Evolutionary conservation across 2,797 vertebrate genomes (phyloP).

Genomic region (Poliocrania exsul): DNA sequence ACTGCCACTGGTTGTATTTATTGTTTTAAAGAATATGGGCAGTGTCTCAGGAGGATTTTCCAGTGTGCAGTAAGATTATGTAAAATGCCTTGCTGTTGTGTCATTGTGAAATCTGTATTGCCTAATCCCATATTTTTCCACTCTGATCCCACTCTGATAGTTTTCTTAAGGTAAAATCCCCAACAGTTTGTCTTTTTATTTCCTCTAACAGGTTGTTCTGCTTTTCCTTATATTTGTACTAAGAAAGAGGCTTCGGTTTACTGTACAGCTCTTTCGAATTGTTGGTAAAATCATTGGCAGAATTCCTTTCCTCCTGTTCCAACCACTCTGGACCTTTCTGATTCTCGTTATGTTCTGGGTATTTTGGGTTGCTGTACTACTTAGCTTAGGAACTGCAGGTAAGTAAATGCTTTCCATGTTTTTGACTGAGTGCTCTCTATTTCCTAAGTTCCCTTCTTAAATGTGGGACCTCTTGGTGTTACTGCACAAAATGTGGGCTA

Average conservation of each 20-base stretch:
- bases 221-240: conserved; percentile 65
- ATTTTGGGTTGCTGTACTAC: conserved; percentile 79
- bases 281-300: conserved; percentile 67
- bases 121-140: neutral
- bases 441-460: neutral
- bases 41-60: neutral
- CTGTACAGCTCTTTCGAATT: conserved; percentile 71
- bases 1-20: neutral
- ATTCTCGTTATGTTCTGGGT: conserved; percentile 78
- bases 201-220: conserved; percentile 69
- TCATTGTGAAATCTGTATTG: neutral
- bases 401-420: neutral
- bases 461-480: neutral
- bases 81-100: neutral
- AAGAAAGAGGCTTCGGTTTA: conserved; percentile 64
- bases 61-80: neutral
- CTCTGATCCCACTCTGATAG: neutral
- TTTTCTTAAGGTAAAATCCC: neutral
- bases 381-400: conserved; percentile 82
- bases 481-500: neutral
- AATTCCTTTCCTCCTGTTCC: conserved; percentile 75
- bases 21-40: neutral
- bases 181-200: conserved; percentile 16
- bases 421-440: neutral
- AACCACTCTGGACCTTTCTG: conserved; percentile 78